Conservation (phyloP, 1,140 invertebrate genomes). For the Drosophila kohkoa region DNA sequence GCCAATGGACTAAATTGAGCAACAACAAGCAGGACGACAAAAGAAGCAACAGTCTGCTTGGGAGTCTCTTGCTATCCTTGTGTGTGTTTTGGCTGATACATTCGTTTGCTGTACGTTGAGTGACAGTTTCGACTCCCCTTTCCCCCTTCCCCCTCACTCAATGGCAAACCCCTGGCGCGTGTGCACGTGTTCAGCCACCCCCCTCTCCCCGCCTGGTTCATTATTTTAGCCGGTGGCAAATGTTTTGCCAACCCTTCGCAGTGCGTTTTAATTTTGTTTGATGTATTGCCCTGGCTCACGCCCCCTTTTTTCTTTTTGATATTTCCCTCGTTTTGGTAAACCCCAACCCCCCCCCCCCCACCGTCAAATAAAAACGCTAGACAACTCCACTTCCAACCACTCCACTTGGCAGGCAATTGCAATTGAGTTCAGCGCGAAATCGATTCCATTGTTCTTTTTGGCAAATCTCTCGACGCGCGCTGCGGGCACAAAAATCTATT, state of each 20-base stretch:
- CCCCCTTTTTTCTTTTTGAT: neutral
- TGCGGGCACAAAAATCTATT: neutral
- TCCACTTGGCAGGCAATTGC: slow-evolving; percentile 1
- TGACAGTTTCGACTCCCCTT: slow-evolving; percentile 58
- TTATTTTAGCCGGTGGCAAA: slow-evolving; percentile 62
- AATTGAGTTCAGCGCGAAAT: slow-evolving; percentile 16
- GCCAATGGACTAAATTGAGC: slow-evolving; percentile 73
- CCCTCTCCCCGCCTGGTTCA: slow-evolving; percentile 47
- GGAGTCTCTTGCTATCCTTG: neutral
- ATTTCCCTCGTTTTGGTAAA: neutral
- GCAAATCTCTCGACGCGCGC: slow-evolving; percentile 11
- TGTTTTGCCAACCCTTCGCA: slow-evolving; percentile 51
- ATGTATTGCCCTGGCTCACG: slow-evolving; percentile 58
- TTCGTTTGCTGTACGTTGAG: slow-evolving; percentile 53
- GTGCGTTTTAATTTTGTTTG: slow-evolving; percentile 78
- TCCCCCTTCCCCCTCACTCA: neutral
- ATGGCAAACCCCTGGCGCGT: neutral
- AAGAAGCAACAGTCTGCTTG: slow-evolving; percentile 70
- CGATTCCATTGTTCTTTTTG: slow-evolving; percentile 26
- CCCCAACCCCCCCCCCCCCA: too few relatives aligned
- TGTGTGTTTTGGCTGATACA: slow-evolving; percentile 56
- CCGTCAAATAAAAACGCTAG: neutral
- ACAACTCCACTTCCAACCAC: neutral
- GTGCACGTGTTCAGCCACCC: slow-evolving; percentile 45
- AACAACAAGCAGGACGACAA: slow-evolving; percentile 34